Evolutionary conservation across 2,888 invertebrate genomes (phyloP), one percentile per base, ranked within the genome.

Genomic region (Julus scanicus): DNA sequence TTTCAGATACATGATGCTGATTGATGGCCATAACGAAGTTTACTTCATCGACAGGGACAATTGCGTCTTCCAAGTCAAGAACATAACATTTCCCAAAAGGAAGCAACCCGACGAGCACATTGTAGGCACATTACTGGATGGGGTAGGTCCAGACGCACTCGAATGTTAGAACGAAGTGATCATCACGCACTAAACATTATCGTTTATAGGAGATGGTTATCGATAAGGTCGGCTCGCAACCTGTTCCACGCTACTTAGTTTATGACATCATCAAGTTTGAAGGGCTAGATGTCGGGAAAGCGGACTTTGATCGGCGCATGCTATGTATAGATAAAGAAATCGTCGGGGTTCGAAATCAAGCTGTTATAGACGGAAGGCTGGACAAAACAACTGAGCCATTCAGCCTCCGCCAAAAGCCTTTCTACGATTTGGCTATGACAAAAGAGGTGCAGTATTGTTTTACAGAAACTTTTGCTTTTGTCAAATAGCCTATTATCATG

Each of bases 41-140:
- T 99, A 96, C 92, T 97, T 99, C 93, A 93, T 99, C 91, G 99
- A 99, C 93, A 94, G 99, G 91, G 98, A 99, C 93, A 96, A 98
- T 93, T 96, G 96, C 90, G 95, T 97, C 86, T 99, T 93, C 92
- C 95, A 96, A 93, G 97, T 98, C 3, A 94, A 95, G 15, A 95
- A 95, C 57, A 92, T 99, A 63, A 94, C 94, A 88, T 99, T 99
- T 93, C 95, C 96, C 0, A 94, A 95, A 91, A 94, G 95, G 86
- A 95, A 95, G 91, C 95, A 97, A 92, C 93, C 95, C 15, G 93
- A 93, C 29, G 93, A 94, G 89, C 96, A 96, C 93, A 92, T 99
- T 39, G 94, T 92, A 88, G 94, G 97, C 91, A 99, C 99, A 9
- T 93, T 99, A 17, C 92, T 99, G 40, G 99, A 99, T 93, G 99